Evolutionary conservation across 2,113 vertebrate genomes (phyloP).

Genomic region (Thomomys bottae): DNA sequence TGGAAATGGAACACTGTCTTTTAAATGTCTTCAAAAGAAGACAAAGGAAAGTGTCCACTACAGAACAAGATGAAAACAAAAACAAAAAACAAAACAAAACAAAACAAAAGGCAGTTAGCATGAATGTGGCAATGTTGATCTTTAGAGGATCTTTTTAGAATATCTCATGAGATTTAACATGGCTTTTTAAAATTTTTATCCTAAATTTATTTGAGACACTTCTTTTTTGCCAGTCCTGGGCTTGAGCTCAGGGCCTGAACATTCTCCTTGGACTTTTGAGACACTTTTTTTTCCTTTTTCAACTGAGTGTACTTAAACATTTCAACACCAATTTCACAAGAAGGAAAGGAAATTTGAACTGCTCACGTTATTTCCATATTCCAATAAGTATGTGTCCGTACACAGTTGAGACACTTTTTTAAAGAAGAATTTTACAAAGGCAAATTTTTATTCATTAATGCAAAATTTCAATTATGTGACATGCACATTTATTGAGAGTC

Average conservation of each 20-base stretch:
- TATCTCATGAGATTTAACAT: constrained; percentile 39
- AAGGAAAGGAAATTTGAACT: neutral
- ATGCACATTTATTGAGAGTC: neutral
- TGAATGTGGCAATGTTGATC: neutral
- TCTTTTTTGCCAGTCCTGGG: too few relatives aligned
- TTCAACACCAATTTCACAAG: neutral
- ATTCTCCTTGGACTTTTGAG: too few relatives aligned
- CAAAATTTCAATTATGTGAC: neutral
- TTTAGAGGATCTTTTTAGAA: constrained; percentile 48
- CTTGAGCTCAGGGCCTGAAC: too few relatives aligned
- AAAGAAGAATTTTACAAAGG: neutral
- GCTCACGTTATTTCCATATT: neutral
- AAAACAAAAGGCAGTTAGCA: too few relatives aligned
- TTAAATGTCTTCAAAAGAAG: constrained; percentile 63
- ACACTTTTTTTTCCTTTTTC: neutral
- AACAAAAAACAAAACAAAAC: neutral
- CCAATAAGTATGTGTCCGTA: neutral
- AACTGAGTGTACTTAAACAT: neutral
- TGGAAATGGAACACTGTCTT: constrained; percentile 30
- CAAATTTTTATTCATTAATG: constrained; percentile 6
- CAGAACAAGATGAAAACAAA: constrained; percentile 49
- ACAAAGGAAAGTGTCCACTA: constrained; percentile 35
- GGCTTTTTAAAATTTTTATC: neutral
- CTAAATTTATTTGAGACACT: neutral
- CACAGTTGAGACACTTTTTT: constrained; percentile 7